Percentiles rank a stretch among this genome's conserved stretches.
Evolutionary conservation across 2,888 invertebrate species (phyloP).

Genomic region (Argyresthia albistria): DNA sequence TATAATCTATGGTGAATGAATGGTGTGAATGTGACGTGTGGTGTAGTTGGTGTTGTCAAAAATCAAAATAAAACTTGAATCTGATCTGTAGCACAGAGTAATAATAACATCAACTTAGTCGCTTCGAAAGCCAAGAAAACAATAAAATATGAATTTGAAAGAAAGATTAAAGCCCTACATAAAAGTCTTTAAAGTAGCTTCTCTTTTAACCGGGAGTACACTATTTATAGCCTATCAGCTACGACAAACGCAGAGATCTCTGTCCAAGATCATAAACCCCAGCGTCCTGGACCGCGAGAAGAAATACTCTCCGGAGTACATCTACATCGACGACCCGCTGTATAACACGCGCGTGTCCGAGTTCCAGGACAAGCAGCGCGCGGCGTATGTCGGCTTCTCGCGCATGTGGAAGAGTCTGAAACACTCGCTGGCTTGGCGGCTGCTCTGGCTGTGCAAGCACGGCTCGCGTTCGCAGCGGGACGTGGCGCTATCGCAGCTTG

Average conservation of each 20-base stretch:
- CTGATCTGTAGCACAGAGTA: not conserved
- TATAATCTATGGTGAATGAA: too few relatives aligned
- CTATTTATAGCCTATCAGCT: conserved; percentile 41
- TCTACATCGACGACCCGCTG: conserved; percentile 59
- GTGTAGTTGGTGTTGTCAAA: not conserved
- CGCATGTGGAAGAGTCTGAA: conserved; percentile 75
- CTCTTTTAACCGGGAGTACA: conserved; percentile 29
- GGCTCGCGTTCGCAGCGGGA: conserved; percentile 74
- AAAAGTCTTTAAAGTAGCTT: conserved; percentile 34
- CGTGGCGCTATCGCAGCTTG: conserved; percentile 76
- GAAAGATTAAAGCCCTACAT: conserved; percentile 36
- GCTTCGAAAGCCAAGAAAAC: not conserved
- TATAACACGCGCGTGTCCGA: conserved; percentile 33
- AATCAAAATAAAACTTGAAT: not conserved
- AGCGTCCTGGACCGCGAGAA: conserved; percentile 52
- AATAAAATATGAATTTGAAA: conserved; percentile 29
- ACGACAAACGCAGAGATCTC: conserved; percentile 28
- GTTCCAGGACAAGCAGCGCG: conserved; percentile 32
- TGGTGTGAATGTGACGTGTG: not conserved
- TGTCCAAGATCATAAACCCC: conserved; percentile 43
- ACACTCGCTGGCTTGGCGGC: conserved; percentile 76
- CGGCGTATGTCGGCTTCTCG: conserved; percentile 36
- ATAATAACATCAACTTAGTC: too few relatives aligned
- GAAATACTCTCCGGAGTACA: conserved; percentile 49
- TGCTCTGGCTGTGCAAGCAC: conserved; percentile 76